Evolutionary conservation across 2,113 vertebrate genomes (phyloP).

Genomic region (human (Homo sapiens)): GRCh38 chr7:76425501-76426000

Average conservation of each 20-base stretch:
- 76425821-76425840: not conserved
- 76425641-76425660: not conserved
- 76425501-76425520: not conserved
- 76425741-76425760: not conserved
- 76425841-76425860: not conserved
- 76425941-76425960: not conserved
- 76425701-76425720: not conserved
- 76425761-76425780: not conserved
- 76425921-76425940: not conserved
- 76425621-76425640: not conserved
- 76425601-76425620: not conserved
- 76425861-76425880: not conserved
- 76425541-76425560: not conserved
- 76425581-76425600: not conserved
- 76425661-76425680: too few relatives aligned
- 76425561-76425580: not conserved
- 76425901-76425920: not conserved
- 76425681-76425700: not conserved
- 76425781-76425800: not conserved
- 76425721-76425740: not conserved
- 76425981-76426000: not conserved
- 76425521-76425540: accelerated
- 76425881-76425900: not conserved
- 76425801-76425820: not conserved
- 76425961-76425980: not conserved